Evolutionary conservation across 92 coral and sea anemone species (phyloP).

Genomic region (Virgularia gustaviana): DNA sequence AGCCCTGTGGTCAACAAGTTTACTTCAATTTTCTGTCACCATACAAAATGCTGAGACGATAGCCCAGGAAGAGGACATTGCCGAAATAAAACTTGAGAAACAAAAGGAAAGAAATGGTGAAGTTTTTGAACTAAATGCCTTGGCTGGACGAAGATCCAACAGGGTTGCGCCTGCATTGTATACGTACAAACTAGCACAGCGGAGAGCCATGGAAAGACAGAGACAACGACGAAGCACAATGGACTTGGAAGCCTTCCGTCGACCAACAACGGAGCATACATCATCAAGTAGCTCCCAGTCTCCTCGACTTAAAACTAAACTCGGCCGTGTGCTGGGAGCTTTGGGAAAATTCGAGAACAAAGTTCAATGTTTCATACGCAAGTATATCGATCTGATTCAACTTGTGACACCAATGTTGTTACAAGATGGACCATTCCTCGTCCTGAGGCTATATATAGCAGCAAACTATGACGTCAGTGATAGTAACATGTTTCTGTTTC

Average conservation of each 20-base stretch:
- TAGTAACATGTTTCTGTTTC: constrained; percentile 72
- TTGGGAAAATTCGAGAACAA: constrained; percentile 31
- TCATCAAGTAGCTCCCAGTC: too few relatives aligned
- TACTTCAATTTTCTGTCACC: constrained; percentile 83
- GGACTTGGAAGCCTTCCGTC: constrained; percentile 2
- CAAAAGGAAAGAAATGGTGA: constrained; percentile 65
- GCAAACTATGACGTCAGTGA: constrained; percentile 73
- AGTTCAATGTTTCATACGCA: constrained; percentile 53
- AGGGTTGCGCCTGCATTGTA: constrained; percentile 75
- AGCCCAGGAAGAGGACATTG: constrained; percentile 49
- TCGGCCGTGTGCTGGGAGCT: constrained; percentile 12
- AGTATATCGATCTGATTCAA: constrained; percentile 62
- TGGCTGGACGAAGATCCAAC: constrained; percentile 55
- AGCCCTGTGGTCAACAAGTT: constrained; percentile 83
- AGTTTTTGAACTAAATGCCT: constrained; percentile 51
- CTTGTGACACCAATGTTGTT: constrained; percentile 78
- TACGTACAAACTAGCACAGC: constrained; percentile 57
- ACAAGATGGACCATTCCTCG: constrained; percentile 88
- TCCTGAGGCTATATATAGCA: constrained; percentile 71
- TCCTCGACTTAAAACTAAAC: neutral
- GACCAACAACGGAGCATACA: neutral
- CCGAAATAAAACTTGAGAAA: constrained; percentile 60
- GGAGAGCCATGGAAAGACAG: constrained; percentile 28
- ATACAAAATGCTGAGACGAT: constrained; percentile 73
- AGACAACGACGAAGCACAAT: constrained; percentile 31